Evolutionary conservation across 2,888 invertebrate genomes (phyloP), one percentile per base, ranked within the genome.

Genomic region (Apoda limacodes): DNA sequence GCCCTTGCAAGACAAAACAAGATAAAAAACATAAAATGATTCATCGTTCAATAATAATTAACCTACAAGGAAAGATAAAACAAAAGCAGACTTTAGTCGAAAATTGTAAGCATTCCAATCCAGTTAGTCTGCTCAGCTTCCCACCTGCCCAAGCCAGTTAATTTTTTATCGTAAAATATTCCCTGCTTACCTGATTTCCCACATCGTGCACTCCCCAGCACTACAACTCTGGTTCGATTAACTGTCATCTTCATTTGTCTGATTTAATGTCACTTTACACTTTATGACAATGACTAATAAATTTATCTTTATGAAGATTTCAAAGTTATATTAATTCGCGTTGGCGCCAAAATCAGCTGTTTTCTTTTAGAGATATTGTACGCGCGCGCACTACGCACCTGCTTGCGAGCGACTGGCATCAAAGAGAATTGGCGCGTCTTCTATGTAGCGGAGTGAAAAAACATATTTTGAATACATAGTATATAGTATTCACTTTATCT

Each of bases 141-240:
- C n/a, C n/a, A n/a, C n/a, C n/a, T n/a, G n/a, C n/a, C n/a, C n/a
- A n/a, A n/a, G n/a, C n/a, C n/a, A n/a, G n/a, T n/a, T n/a, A n/a
- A n/a, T n/a, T n/a, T n/a, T 9, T 6, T 10, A 5, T 10, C 2
- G 5, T 22, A 10, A 6, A 7, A 9, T 24, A 11, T n/a, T n/a
- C n/a, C n/a, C n/a, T 49, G 64, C 84, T 85, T 71, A 89, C 89
- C 89, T 54, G 89, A 88, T 80, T 89, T 89, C 62, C 89, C 89
- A 65, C 88, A 88, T 56, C 86, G 83, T 52, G 88, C 82, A 72
- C 87, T 86, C 55, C 89, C 89, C 55, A 89, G 84, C 63, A 89
- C 88, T 68, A 88, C 89, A 55, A 89, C 88, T 75, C 87, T 85
- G 76, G 89, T 88, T 82, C 87, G 85, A 82, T 87, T 88, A 59